phyloP scores from a whole-genome alignment of 2,888 invertebrate genomes.

The Agonopterix arenella region DNA sequence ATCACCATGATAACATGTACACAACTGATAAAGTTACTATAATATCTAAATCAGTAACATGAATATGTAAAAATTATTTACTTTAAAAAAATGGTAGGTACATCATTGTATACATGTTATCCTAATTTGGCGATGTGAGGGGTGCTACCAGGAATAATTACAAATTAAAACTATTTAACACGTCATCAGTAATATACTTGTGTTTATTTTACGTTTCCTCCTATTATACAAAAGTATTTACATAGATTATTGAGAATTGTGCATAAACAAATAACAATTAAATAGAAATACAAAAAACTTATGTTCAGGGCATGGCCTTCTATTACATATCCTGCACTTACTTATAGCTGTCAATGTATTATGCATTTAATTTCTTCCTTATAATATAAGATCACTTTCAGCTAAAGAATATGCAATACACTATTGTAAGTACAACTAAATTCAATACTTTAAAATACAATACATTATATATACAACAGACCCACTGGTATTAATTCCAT shows the following conservation, averaged over 20 bases:
- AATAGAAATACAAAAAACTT: slow-evolving; percentile 75
- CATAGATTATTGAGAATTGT: slow-evolving; percentile 78
- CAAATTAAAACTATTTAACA: slow-evolving; percentile 75
- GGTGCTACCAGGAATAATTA: slow-evolving; percentile 79
- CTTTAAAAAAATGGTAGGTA: slow-evolving; percentile 13
- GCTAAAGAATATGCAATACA: slow-evolving; percentile 73
- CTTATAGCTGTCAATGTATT: slow-evolving; percentile 71
- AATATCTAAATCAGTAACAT: slow-evolving; percentile 5
- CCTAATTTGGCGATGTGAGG: slow-evolving; percentile 73
- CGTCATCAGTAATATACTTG: slow-evolving; percentile 76
- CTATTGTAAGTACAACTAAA: slow-evolving; percentile 74
- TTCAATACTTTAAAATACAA: slow-evolving; percentile 75
- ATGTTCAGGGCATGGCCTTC: slow-evolving; percentile 67
- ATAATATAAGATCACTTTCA: slow-evolving; percentile 74
- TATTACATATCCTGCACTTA: slow-evolving; percentile 68
- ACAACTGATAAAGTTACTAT: slow-evolving; percentile 16
- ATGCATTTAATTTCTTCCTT: slow-evolving; percentile 68
- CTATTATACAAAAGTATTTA: slow-evolving; percentile 78
- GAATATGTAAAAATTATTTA: slow-evolving; percentile 7
- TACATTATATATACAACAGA: slow-evolving; percentile 71
- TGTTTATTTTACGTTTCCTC: slow-evolving; percentile 76
- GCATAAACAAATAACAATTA: slow-evolving; percentile 79
- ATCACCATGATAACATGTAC: slow-evolving; percentile 68
- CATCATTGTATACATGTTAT: slow-evolving; percentile 64
- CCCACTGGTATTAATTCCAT: slow-evolving; percentile 74